Percentiles rank a stretch among this genome's conserved stretches.
Evolutionary conservation across 2,797 vertebrate genomes (phyloP).

Genomic region (Scyliorhinus canicula): DNA sequence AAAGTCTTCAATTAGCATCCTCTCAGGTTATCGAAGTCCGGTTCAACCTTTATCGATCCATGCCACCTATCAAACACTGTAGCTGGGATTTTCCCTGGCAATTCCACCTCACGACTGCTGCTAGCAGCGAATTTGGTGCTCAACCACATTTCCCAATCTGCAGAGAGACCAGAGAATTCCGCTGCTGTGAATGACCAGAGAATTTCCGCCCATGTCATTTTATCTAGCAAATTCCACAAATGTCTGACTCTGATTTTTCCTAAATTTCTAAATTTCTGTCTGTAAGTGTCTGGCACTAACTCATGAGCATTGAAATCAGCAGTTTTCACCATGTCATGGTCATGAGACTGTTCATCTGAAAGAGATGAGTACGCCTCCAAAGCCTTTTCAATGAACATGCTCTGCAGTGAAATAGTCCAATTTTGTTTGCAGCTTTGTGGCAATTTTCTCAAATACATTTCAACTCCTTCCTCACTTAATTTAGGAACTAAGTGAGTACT

Average conservation of each 20-base stretch:
- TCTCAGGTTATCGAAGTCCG: neutral
- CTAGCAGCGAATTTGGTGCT: no score
- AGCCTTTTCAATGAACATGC: neutral
- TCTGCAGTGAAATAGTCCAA: neutral
- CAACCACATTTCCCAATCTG: no score
- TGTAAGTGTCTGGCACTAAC: neutral
- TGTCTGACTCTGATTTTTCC: neutral
- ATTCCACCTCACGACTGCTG: no score
- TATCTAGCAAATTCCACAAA: neutral
- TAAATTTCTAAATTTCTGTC: neutral
- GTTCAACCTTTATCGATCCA: neutral
- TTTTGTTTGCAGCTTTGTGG: neutral
- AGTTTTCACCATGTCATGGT: neutral
- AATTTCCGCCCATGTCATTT: neutral
- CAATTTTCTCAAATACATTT: no score
- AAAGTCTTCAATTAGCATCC: neutral
- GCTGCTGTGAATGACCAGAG: no score
- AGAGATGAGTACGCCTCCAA: neutral
- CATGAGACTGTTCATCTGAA: neutral
- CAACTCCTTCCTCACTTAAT: neutral
- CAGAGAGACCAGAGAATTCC: no score
- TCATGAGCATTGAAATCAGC: neutral
- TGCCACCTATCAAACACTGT: neutral
- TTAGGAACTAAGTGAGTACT: neutral
- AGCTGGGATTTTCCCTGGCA: no score